A percentile compares a stretch with the other conserved stretches of the same genome.
Conservation (phyloP, 2,113 vertebrate species). For the Lasiurus cinereus region DNA sequence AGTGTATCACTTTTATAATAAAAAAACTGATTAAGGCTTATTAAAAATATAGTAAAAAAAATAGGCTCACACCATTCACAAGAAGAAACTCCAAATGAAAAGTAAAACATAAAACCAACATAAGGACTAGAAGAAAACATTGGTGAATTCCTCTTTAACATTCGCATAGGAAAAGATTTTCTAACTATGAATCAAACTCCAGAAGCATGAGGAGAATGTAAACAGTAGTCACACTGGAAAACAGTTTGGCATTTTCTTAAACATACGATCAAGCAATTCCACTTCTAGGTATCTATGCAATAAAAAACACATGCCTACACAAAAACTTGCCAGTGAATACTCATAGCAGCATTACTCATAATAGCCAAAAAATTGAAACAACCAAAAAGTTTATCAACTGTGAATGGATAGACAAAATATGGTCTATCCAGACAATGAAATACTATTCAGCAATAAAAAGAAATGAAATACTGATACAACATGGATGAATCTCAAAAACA, state of each 20-base stretch:
- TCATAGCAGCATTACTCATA: constrained; percentile 13
- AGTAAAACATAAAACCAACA: constrained; percentile 7
- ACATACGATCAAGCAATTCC: not conserved
- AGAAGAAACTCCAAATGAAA: constrained; percentile 43
- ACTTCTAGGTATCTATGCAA: not conserved
- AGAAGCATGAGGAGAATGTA: not conserved
- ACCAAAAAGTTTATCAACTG: constrained; percentile 48
- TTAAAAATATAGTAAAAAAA: constrained; percentile 49
- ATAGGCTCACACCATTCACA: not conserved
- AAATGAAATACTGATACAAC: not conserved
- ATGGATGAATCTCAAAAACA: constrained; percentile 36
- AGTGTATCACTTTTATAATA: constrained; percentile 45
- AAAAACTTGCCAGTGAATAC: constrained; percentile 36
- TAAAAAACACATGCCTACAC: not conserved
- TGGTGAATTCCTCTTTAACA: not conserved
- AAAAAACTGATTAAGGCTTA: constrained; percentile 17
- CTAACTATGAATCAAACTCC: constrained; percentile 38
- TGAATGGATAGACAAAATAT: not conserved
- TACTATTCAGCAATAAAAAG: constrained; percentile 1
- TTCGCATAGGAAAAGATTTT: constrained; percentile 32
- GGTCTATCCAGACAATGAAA: not conserved
- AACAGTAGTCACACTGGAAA: constrained; percentile 2
- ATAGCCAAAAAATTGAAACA: constrained; percentile 18
- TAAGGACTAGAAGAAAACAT: constrained; percentile 46
- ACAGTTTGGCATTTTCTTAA: constrained; percentile 24